Evolutionary conservation across 2,888 invertebrate species (phyloP).

Genomic region (Eupithecia abbreviata): DNA sequence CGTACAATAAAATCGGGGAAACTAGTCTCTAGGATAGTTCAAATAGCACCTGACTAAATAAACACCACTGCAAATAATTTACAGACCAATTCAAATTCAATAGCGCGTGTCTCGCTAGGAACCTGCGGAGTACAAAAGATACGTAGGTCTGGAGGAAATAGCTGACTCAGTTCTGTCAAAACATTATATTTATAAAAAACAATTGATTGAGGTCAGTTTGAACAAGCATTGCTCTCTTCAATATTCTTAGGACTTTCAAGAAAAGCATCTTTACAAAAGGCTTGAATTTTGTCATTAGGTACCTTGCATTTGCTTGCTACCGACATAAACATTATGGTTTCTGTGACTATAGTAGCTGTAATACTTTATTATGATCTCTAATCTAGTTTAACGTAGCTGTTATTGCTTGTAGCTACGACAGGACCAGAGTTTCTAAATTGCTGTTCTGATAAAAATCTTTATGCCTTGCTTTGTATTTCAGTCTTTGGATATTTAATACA

Average conservation of each 20-base stretch:
- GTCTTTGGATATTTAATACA: no score
- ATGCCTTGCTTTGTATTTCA: no score
- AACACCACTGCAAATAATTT: constrained; percentile 29
- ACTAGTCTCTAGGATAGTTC: constrained; percentile 11
- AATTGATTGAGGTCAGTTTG: no score
- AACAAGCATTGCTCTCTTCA: not conserved
- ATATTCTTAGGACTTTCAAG: not conserved
- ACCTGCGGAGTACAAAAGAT: constrained; percentile 16
- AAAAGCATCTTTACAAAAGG: no score
- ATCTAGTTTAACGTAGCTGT: not conserved
- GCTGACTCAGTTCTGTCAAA: not conserved
- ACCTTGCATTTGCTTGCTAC: no score
- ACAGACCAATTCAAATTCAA: constrained; percentile 31
- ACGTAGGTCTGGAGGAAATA: not conserved
- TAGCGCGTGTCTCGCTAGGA: constrained; percentile 20
- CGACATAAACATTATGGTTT: no score
- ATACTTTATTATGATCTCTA: not conserved
- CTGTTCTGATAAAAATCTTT: not conserved
- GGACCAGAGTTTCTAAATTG: not conserved
- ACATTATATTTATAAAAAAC: not conserved
- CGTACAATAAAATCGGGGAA: not conserved
- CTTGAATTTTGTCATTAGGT: no score
- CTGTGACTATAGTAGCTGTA: no score
- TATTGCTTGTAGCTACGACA: not conserved
- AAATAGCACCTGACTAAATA: constrained; percentile 29